Evolutionary conservation across 2,888 invertebrate genomes (phyloP).

Genomic region (Pyrocoelia pectoralis): DNA sequence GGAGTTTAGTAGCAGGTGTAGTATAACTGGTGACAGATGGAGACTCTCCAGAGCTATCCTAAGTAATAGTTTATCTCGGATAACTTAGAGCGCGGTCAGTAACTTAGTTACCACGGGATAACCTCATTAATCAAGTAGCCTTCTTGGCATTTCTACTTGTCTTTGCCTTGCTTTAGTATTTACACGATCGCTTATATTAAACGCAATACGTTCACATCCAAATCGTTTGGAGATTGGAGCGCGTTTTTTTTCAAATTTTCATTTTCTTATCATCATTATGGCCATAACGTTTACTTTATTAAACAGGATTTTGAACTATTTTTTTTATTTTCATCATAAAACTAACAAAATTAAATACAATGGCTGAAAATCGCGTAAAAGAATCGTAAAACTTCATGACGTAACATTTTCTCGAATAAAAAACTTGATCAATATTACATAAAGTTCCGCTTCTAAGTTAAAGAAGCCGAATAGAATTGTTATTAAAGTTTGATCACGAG

Average conservation of each 20-base stretch:
- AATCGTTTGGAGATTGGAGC: no score
- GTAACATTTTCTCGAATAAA: constrained; percentile 10
- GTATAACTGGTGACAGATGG: constrained; percentile 49
- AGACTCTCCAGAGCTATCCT: constrained; percentile 39
- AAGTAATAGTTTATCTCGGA: constrained; percentile 35
- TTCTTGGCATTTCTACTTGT: constrained; percentile 33
- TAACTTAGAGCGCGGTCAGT: constrained; percentile 47
- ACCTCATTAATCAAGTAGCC: constrained; percentile 38
- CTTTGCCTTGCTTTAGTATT: constrained; percentile 24
- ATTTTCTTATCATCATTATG: background rate
- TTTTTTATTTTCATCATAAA: constrained; percentile 22
- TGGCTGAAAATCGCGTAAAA: constrained; percentile 18
- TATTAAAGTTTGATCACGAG: constrained; percentile 21
- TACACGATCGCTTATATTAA: background rate
- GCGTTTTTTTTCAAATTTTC: background rate
- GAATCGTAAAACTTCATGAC: constrained; percentile 20
- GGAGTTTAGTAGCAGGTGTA: constrained; percentile 42
- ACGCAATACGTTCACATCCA: background rate
- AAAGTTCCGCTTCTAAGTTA: constrained; percentile 18
- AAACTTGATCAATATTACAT: constrained; percentile 24
- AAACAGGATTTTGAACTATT: background rate
- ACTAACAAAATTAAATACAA: constrained; percentile 22
- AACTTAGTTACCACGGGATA: constrained; percentile 47
- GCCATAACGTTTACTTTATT: background rate
- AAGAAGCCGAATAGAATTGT: constrained; percentile 15